A percentile compares a stretch with the other conserved stretches of the same genome.
Conservation (phyloP, 2,797 vertebrate genomes). For the Tarsius wallacei region DNA sequence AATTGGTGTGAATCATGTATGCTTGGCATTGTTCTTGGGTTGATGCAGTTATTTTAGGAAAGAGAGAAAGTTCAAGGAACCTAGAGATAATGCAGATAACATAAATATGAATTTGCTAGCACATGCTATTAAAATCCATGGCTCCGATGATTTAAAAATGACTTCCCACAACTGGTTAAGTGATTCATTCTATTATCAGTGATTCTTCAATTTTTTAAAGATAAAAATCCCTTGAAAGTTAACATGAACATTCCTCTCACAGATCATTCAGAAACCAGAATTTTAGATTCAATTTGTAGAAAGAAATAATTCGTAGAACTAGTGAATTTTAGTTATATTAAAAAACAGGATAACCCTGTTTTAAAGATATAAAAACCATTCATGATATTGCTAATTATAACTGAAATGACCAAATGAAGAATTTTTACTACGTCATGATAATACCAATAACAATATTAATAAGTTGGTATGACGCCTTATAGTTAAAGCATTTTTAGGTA, state of each 20-base stretch:
- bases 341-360: neutral
- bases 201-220: neutral
- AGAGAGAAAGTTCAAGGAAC: conserved; percentile 39
- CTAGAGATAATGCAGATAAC: neutral
- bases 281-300: neutral
- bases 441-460: neutral
- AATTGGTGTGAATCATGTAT: conserved; percentile 56
- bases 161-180: neutral
- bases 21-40: conserved; percentile 10
- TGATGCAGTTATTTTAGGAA: conserved; percentile 53
- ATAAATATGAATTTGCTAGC: conserved; percentile 29
- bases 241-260: neutral
- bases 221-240: neutral
- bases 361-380: conserved; percentile 31
- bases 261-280: neutral
- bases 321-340: conserved; percentile 24
- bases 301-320: neutral
- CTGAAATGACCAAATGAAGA: neutral
- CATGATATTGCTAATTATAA: neutral
- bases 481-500: neutral
- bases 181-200: neutral
- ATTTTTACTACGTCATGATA: neutral
- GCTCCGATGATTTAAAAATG: conserved; percentile 18
- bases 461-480: neutral
- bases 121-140: conserved; percentile 9